These are phyloP conservation scores for Sphinx pinastri DNA, from an alignment of 2,888 invertebrate species.

Conservation along the genomic window DNA sequence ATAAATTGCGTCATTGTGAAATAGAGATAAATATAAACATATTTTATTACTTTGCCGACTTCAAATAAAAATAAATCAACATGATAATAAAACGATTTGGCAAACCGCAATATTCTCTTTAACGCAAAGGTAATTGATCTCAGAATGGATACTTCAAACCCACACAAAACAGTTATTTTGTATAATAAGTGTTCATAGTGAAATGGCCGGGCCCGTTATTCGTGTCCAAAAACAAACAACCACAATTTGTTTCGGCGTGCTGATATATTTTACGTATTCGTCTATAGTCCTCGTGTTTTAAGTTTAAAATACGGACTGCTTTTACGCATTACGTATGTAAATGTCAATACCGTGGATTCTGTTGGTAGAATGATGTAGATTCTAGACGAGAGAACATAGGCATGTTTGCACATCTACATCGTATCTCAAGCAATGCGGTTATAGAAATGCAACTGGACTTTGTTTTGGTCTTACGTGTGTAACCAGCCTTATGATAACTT, in stretches of 20 bases:
- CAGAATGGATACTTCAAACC: not conserved
- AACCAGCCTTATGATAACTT: too few species aligned
- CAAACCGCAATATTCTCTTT: not conserved
- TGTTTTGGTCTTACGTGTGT: too few species aligned
- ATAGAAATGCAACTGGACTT: too few species aligned
- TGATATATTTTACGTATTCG: slow-evolving; percentile 38
- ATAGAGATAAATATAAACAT: too few species aligned
- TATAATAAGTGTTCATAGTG: slow-evolving; percentile 20
- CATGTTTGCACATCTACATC: too few species aligned
- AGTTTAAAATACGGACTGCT: slow-evolving; percentile 25
- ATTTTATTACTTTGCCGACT: not conserved
- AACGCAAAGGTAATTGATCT: slow-evolving; percentile 8
- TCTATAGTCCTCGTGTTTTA: slow-evolving; percentile 26
- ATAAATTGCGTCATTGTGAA: too few species aligned
- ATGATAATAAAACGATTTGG: not conserved
- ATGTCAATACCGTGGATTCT: not conserved
- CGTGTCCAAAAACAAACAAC: slow-evolving; percentile 27
- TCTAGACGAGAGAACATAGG: too few species aligned
- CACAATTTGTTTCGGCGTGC: slow-evolving; percentile 25
- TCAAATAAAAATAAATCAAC: not conserved
- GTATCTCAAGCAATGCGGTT: too few species aligned
- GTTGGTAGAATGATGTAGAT: too few species aligned
- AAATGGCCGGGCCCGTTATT: slow-evolving; percentile 22
- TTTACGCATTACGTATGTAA: slow-evolving; percentile 18
- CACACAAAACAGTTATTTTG: slow-evolving; percentile 11